Percentiles rank a stretch among this genome's conserved stretches.
These are phyloP conservation scores for Cynaeus angustus DNA, from an alignment of 2,888 invertebrate species.

Conservation along the genomic window DNA sequence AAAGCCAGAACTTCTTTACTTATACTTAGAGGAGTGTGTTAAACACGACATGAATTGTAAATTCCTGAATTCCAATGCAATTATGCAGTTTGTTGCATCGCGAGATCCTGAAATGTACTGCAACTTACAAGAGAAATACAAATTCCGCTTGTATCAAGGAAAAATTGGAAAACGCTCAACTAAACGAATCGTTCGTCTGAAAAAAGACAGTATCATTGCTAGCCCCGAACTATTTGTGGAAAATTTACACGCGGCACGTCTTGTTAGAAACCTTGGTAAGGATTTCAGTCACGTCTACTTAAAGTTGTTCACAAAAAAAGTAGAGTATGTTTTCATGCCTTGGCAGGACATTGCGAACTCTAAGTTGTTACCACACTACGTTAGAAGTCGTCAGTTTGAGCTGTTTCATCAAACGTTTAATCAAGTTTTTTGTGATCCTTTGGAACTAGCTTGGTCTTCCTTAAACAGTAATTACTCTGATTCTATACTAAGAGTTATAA, in stretches of 20 bases:
- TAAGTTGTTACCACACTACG: neutral
- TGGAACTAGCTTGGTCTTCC: neutral
- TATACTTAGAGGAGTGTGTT: constrained; percentile 15
- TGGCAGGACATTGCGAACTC: neutral
- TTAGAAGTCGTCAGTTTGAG: neutral
- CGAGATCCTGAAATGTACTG: constrained; percentile 22
- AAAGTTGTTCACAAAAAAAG: constrained; percentile 12
- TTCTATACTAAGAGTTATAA: neutral
- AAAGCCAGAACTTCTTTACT: constrained; percentile 14
- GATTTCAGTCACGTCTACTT: constrained; percentile 14
- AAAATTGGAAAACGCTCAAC: constrained; percentile 22
- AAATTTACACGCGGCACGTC: neutral
- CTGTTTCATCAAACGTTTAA: constrained; percentile 15
- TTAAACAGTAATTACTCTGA: neutral
- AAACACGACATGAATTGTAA: neutral
- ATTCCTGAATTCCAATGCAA: constrained; percentile 1
- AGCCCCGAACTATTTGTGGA: constrained; percentile 7
- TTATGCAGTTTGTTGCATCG: constrained; percentile 4
- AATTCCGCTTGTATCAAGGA: neutral
- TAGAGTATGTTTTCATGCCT: neutral
- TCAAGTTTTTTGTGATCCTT: constrained; percentile 2
- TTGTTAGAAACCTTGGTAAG: constrained; percentile 10
- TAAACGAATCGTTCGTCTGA: neutral
- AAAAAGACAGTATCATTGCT: constrained; percentile 15
- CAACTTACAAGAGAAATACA: constrained; percentile 14